Base-by-base conservation (phyloP, 1,140 invertebrate genomes). In the Ruditapes philippinarum region DNA sequence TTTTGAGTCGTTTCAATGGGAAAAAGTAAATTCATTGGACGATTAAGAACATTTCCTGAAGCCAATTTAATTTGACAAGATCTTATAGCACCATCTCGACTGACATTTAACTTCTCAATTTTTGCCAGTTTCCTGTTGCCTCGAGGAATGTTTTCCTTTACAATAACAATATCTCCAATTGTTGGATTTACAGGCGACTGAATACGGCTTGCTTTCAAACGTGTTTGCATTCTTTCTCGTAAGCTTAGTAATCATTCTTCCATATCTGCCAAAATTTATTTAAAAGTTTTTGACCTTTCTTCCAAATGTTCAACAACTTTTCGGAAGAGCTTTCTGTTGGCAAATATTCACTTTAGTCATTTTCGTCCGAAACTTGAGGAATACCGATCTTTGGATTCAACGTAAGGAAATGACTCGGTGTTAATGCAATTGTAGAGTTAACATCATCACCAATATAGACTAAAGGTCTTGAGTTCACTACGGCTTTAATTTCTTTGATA, bases 111-210 rank as follows among this genome's bases (percentile, higher is more conserved):
- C 11, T 33, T 33, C 2, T 17, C 3, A 9, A 81, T 4, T 65
- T 51, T 57, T 3, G 51, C 79, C 19, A 81, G 28, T 81, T 65
- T 81, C 79, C 79, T 62, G 22, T 81, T 51, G 14, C 79, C 79
- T 5, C 54, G 79, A 28, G 54, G 79, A 62, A 81, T 14, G 12
- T 81, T 54, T 17, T 81, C 79, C n/a, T 81, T 81, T 12, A 81
- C 62, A 1, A 81, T 22, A 60, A 81, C 79, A 36, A 81, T n/a
- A 33, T 81, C 54, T 38, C 57, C 51, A 9, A 62, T 51, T 25
- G 17, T 33, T 36, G 79, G 57, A 57, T 11, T 1, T 25, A 33
- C 49, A 31, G 4, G 1, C 3, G 51, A 4, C 22, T 62, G 1
- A 17, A 42, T 22, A 40, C 40, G 68, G 9, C 19, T 17, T 7